Percentiles rank a stretch among this genome's conserved stretches.
These are phyloP conservation scores for Idris sp. DNA, from an alignment of 1,140 invertebrate species.

Conservation along the genomic window DNA sequence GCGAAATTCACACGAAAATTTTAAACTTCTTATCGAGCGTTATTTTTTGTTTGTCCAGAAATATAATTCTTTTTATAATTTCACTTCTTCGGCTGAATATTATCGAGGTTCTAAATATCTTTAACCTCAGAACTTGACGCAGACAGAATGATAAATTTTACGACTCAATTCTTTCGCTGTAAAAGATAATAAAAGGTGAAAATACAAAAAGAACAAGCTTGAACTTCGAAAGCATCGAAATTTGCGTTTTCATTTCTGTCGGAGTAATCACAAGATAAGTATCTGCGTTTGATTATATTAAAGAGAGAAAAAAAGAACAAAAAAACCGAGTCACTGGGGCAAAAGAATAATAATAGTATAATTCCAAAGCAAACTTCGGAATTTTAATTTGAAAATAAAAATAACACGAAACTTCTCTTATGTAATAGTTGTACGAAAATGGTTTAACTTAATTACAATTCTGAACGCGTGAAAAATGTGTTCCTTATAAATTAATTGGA, in stretches of 20 bases:
- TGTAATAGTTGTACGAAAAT: too few relatives aligned
- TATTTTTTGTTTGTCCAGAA: constrained; percentile 44
- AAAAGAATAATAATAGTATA: constrained; percentile 18
- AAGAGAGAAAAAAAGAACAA: constrained; percentile 9
- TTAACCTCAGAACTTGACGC: constrained; percentile 53
- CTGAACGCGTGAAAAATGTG: too few relatives aligned
- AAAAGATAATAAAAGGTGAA: constrained; percentile 36
- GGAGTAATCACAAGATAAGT: constrained; percentile 10
- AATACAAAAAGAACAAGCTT: constrained; percentile 23
- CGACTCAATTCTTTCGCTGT: constrained; percentile 33
- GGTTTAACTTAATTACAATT: too few relatives aligned
- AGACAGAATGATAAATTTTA: constrained; percentile 54
- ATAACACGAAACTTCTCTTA: too few relatives aligned
- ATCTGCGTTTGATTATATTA: constrained; percentile 18
- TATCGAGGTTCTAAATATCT: constrained; percentile 59
- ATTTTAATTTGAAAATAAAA: constrained; percentile 9
- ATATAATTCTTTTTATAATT: constrained; percentile 55
- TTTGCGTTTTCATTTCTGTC: constrained; percentile 10
- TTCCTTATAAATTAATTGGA: too few relatives aligned
- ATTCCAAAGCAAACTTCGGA: neutral
- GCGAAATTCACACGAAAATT: constrained; percentile 40
- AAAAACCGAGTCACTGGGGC: constrained; percentile 6
- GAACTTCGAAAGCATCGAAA: constrained; percentile 23
- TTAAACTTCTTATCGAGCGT: constrained; percentile 47
- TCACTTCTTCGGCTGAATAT: constrained; percentile 50